Evolutionary conservation across 1,140 invertebrate species (phyloP), one percentile per base, ranked within the genome.

Genomic region (Drosophila nigrodunni): DNA sequence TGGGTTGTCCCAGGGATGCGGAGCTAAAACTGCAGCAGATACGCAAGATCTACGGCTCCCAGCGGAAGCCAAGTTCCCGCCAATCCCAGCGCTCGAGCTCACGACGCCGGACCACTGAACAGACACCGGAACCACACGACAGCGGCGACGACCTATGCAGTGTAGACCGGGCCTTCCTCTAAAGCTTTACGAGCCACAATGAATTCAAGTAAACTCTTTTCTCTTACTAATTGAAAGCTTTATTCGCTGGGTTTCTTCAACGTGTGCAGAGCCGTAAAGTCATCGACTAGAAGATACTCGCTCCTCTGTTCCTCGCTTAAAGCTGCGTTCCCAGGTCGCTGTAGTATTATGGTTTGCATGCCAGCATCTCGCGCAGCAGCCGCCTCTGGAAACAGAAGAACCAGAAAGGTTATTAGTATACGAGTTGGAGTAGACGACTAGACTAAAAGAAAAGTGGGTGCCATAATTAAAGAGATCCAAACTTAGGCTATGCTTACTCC

Each of bases 331-430:
- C 97, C 97, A 64, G 96, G 95, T 49, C 98, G 95, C 55, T 94
- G 93, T 0, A 98, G 94, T 15, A 98, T 81, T 2, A 94, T 93
- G 21, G 94, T 93, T 41, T 94, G 93, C 54, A 98, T 78, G 7
- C 97, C 97, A 2, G 96, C 96, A 47, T 93, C 92, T 35, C 94
- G 94, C 3, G 97, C 97, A 78, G 97, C 97, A 89, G 94, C 94
- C 0, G 95, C 97, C 93, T 98, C 97, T 97, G 91, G 59, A 93
- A 72, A 25, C 10, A 37, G 7, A 2, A 7, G 47, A 54, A 13
- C 25, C 25, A 59, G 8, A 37, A 8, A 3, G 49, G 46, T 34
- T 35, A 78, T 35, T 5, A 30, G 25, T 5, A 30, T 0, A 0
- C 2, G 6, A 30, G 4, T 30, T 30, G 25, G 6, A 4, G 25